These are phyloP conservation scores for Acanthosepion esculentum DNA, from an alignment of 2,888 invertebrate genomes.

Conservation along the genomic window DNA sequence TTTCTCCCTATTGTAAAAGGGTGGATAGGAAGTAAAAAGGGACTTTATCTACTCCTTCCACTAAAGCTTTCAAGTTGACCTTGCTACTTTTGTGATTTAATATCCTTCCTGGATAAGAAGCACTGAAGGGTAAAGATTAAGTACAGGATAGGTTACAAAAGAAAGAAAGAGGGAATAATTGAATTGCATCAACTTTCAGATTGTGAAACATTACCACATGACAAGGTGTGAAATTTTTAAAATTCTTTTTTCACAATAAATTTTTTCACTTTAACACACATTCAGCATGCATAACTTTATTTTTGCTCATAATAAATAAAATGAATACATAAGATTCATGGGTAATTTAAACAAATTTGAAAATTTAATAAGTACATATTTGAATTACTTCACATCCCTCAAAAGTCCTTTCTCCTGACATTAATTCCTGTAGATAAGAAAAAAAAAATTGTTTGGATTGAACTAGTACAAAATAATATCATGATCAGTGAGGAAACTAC, in stretches of 20 bases:
- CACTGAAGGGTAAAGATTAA: neutral
- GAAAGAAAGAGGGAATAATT: too few relatives aligned
- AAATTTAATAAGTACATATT: neutral
- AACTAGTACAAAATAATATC: neutral
- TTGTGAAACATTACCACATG: neutral
- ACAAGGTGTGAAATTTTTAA: neutral
- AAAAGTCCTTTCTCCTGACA: too few relatives aligned
- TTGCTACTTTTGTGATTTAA: neutral
- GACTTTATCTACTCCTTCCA: neutral
- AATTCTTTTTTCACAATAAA: too few relatives aligned
- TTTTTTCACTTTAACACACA: neutral
- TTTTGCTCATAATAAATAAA: neutral
- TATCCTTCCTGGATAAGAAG: neutral
- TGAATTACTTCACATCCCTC: neutral
- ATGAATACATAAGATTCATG: neutral
- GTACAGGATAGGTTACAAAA: too few relatives aligned
- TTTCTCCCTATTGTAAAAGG: neutral
- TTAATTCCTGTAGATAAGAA: too few relatives aligned
- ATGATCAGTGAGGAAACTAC: neutral
- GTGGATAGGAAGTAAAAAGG: neutral
- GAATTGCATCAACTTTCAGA: neutral
- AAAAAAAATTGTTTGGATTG: neutral
- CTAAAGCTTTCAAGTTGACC: neutral
- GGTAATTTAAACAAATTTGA: too few relatives aligned
- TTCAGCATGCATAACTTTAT: neutral